Percentiles rank a stretch among this genome's conserved stretches.
Conservation (phyloP, 2,797 vertebrate species). For the Orestias chungarensis region DNA sequence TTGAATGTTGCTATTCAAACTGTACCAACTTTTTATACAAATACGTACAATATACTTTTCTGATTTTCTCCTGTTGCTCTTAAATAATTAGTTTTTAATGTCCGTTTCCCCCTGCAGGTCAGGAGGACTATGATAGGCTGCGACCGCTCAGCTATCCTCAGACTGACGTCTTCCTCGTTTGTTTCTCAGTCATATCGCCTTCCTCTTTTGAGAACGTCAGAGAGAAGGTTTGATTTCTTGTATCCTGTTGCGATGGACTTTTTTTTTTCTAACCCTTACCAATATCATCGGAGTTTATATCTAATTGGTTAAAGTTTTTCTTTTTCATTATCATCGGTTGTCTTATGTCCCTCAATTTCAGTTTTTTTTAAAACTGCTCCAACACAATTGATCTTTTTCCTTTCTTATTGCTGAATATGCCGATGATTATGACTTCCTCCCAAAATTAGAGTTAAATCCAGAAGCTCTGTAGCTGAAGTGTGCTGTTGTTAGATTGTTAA, state of each 20-base stretch:
- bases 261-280: not conserved
- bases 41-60: not conserved
- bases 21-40: not conserved
- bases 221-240: slow-evolving; percentile 82
- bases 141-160: slow-evolving; percentile 96
- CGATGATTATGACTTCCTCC: not conserved
- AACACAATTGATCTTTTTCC: too few species aligned
- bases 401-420: not conserved
- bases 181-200: slow-evolving; percentile 94
- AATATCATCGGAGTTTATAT: not conserved
- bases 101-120: slow-evolving; percentile 79
- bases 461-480: not conserved
- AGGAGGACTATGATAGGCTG: slow-evolving; percentile 97
- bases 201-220: slow-evolving; percentile 97
- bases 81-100: not conserved
- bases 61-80: not conserved
- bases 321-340: not conserved
- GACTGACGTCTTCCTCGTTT: slow-evolving; percentile 96
- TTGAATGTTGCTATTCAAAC: not conserved
- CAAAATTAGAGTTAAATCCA: not conserved
- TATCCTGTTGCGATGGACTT: not conserved
- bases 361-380: not conserved
- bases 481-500: not conserved
- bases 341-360: not conserved
- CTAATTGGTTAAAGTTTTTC: not conserved